These are phyloP conservation scores for Vandiemenella viatica DNA, from an alignment of 2,888 invertebrate species.

Conservation along the genomic window DNA sequence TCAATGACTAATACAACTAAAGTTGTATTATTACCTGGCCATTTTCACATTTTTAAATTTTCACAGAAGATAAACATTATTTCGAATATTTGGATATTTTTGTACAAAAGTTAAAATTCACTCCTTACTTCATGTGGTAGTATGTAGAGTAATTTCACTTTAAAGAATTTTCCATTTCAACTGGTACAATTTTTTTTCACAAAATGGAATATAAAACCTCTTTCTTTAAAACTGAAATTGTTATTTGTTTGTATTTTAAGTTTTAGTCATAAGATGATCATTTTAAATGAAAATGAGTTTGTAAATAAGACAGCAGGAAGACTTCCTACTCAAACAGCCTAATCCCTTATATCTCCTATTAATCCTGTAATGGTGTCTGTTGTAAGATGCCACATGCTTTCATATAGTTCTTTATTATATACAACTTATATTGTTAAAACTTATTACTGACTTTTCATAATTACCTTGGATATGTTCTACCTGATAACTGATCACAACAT, in stretches of 20 bases:
- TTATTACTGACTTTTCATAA: background rate
- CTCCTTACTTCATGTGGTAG: constrained; percentile 13
- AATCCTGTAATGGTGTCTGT: constrained; percentile 10
- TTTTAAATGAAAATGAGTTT: background rate
- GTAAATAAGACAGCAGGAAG: background rate
- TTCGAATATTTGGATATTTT: constrained; percentile 14
- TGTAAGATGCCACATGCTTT: constrained; percentile 11
- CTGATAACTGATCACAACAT: constrained; percentile 4
- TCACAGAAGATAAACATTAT: constrained; percentile 6
- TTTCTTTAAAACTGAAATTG: no score
- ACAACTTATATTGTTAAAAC: background rate
- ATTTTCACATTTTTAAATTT: constrained; percentile 4
- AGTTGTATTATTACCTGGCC: background rate
- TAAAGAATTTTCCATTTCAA: no score
- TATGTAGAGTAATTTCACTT: constrained; percentile 5
- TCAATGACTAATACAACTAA: background rate
- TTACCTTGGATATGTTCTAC: constrained; percentile 1
- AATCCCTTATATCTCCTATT: background rate
- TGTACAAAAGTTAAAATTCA: constrained; percentile 9
- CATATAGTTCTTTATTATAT: constrained; percentile 7
- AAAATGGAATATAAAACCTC: no score
- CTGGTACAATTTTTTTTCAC: no score
- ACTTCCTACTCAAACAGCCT: background rate
- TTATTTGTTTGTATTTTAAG: background rate
- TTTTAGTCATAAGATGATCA: background rate